These are phyloP conservation scores for Gallirallus australis DNA, from an alignment of 2,797 vertebrate species.

Conservation along the genomic window DNA sequence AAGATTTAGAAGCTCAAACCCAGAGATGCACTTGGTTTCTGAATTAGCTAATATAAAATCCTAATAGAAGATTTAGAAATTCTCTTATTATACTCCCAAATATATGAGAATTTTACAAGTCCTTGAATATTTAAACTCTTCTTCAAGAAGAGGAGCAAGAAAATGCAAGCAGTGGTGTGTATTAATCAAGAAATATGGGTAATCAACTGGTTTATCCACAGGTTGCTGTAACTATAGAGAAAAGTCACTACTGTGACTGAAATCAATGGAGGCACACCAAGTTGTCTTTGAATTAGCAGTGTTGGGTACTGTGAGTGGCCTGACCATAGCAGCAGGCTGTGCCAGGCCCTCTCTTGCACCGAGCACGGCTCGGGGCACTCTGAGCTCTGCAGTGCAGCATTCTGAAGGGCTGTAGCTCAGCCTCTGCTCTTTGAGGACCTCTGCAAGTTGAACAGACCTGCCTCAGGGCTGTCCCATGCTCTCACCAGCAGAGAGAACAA, in stretches of 20 bases:
- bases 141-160: background rate
- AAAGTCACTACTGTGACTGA: background rate
- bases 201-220: background rate
- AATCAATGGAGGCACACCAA: background rate
- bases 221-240: background rate
- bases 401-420: background rate
- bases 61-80: background rate
- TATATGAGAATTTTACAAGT: background rate
- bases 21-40: background rate
- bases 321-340: background rate
- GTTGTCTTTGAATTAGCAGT: background rate
- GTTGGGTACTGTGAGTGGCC: background rate
- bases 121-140: background rate
- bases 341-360: background rate
- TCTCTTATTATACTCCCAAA: background rate
- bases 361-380: rapidly evolving
- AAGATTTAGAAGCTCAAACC: background rate
- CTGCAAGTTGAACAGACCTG: background rate
- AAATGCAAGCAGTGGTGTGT: background rate
- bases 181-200: background rate
- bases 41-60: background rate
- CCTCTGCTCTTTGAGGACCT: background rate
- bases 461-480: background rate
- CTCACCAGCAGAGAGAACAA: background rate
- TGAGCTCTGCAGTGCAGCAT: background rate